Evolutionary conservation across 1,140 invertebrate species (phyloP), one percentile per base, ranked within the genome.

Genomic region (Platorchestia sp.): DNA sequence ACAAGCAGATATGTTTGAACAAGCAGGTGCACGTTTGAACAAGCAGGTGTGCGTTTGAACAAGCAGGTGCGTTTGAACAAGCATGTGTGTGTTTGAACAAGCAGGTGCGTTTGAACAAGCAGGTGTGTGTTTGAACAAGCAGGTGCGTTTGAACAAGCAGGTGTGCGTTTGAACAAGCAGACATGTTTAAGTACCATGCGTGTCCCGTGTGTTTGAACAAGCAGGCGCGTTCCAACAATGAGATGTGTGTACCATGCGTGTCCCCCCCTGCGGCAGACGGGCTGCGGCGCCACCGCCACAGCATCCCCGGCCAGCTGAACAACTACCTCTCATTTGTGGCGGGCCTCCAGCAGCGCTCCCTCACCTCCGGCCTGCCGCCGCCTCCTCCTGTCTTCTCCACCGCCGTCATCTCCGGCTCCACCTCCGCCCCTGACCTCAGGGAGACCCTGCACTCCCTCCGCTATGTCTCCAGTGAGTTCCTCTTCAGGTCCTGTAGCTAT

Each of bases 381-480:
- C 98, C 98, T 97, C 98, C 98, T 96, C 96, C 96, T 14, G 98
- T 99, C 95, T 99, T 99, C 98, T 99, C 98, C 97, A 99, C 99
- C 51, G 99, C 99, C 53, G 99, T 99, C 96, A 99, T 99, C 97
- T 99, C 98, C 97, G 99, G 99, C 51, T 99, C 98, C 96, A 98
- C 98, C 95, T 99, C 98, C 96, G 98, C 99, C 51, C 99, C 99
- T 51, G 99, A 99, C 97, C 98, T 99, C 59, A 44, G 96, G 44
- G 96, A 96, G 44, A 96, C 95, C 75, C 96, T 96, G 44, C 95
- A 96, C 45, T 86, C 96, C 42, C 95, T 96, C 75, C 96, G 95
- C 0, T 96, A 96, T 43, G 86, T 96, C 90, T 95, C 95, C 41
- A 96, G 96, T 96, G 95, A 96, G 96, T 95, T 16, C 7, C 1